Percentiles rank a stretch among this genome's conserved stretches.
These are phyloP conservation scores for Epinotia nisella DNA, from an alignment of 2,888 invertebrate species.

Conservation along the genomic window DNA sequence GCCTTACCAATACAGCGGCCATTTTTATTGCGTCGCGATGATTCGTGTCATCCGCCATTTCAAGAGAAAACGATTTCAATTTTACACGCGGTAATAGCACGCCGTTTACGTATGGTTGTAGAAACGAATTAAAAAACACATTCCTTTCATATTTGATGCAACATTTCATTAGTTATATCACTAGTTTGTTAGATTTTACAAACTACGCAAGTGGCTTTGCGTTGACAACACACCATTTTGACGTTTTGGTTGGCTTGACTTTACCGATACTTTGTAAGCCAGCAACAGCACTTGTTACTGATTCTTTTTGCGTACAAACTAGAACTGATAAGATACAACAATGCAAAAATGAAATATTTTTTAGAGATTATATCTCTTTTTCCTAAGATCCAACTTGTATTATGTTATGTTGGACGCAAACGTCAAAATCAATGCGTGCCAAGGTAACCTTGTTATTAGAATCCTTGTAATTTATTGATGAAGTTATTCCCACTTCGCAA, in stretches of 20 bases:
- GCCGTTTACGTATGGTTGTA: conserved; percentile 57
- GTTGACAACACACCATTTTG: conserved; percentile 82
- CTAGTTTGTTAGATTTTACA: conserved; percentile 69
- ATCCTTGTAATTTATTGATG: neutral
- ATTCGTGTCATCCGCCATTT: conserved; percentile 85
- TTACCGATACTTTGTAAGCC: conserved; percentile 60
- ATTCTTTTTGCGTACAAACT: conserved; percentile 44
- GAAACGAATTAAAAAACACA: conserved; percentile 66
- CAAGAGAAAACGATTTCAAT: conserved; percentile 69
- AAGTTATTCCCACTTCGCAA: neutral
- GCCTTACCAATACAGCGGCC: conserved; percentile 84
- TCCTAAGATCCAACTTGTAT: neutral
- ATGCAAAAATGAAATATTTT: conserved; percentile 48
- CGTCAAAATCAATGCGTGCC: conserved; percentile 11
- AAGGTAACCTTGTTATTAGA: conserved; percentile 24
- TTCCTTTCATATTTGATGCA: conserved; percentile 62
- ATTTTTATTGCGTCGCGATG: conserved; percentile 84
- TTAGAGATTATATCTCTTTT: conserved; percentile 7
- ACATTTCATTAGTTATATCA: conserved; percentile 70
- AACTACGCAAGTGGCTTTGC: conserved; percentile 76
- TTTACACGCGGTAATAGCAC: conserved; percentile 66
- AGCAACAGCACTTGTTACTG: conserved; percentile 63
- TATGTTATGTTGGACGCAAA: neutral
- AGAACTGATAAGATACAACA: conserved; percentile 39
- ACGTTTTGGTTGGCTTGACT: conserved; percentile 70